phyloP scores from a whole-genome alignment of 2,113 vertebrate species.

The Hemiprocne comata region DNA sequence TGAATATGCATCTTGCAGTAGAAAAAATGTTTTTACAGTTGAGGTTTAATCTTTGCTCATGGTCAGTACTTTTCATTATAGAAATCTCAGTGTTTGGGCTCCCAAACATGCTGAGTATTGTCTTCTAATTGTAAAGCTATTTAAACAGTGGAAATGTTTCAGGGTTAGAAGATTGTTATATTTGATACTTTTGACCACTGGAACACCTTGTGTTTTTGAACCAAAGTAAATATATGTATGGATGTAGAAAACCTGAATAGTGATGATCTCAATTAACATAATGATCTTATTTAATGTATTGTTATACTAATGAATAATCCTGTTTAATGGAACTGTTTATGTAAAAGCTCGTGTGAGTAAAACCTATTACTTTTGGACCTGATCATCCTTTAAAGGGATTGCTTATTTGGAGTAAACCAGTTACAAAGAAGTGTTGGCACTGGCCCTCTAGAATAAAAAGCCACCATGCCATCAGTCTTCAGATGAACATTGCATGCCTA shows the following conservation, averaged over 20 bases:
- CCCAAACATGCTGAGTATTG: neutral
- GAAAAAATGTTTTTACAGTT: neutral
- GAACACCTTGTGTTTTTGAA: neutral
- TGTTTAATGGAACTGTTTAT: neutral
- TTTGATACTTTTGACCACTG: neutral
- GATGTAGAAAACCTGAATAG: neutral
- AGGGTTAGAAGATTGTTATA: neutral
- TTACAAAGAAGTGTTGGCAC: neutral
- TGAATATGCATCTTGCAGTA: neutral
- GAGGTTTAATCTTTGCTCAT: neutral
- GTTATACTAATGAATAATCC: slow-evolving; percentile 22
- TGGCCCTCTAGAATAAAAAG: neutral
- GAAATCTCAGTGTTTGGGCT: neutral
- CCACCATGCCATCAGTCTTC: neutral
- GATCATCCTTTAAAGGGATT: slow-evolving; percentile 46
- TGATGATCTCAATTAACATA: neutral
- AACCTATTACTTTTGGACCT: slow-evolving; percentile 33
- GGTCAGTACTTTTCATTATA: neutral
- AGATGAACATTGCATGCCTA: neutral
- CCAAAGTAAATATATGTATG: neutral
- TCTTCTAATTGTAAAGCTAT: neutral
- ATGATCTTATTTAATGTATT: neutral
- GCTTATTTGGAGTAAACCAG: slow-evolving; percentile 28
- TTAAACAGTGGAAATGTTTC: neutral
- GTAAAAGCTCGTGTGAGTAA: slow-evolving; percentile 1